Evolutionary conservation across 2,797 vertebrate species (phyloP), one percentile per base, ranked within the genome.

Genomic region (Carcharodon carcharias): DNA sequence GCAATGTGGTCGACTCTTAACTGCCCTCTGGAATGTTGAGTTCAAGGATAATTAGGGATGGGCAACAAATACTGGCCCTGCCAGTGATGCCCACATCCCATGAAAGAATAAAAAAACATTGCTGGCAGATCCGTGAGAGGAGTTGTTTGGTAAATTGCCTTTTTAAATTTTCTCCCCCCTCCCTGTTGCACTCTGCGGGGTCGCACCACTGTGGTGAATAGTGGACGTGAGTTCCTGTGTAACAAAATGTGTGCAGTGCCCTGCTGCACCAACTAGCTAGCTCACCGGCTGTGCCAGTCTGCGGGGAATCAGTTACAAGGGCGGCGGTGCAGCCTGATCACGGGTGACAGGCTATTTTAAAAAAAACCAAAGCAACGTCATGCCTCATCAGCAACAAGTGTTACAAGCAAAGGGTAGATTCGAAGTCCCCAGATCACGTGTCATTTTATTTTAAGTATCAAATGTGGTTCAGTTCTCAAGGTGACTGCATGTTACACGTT

Each of bases 401-500:
- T 89, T 56, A 7, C 58, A 63, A 89, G 87, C 54, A 45, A 67
- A n/a, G 89, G 89, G 89, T 92, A n/a, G 89, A 63, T 63, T 92
- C 6, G 14, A 61, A 92, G 89, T 63, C 56, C 58, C 89, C 89
- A 92, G 35, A 63, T 92, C 35, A 63, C 35, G 35, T 92, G 89
- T 40, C 35, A 6, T 18, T 61, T 92, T 92, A 92, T 92, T 92
- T 91, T 91, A 91, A 91, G 88, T 63, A 61, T 61, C 88, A 91
- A 61, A 91, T 63, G 31, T 91, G 56, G 58, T 91, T 61, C 31
- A n/a, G 31, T 91, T 91, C 88, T 91, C 88, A 63, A 91, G 58
- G 88, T 91, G 88, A 91, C 88, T 91, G 58, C 88, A 63, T 18
- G 88, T 18, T 63, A n/a, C 56, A 91, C 16, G 88, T 61, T 58